These are phyloP conservation scores for Chiroxiphia lanceolata DNA, from an alignment of 2,797 vertebrate genomes.

Conservation along the genomic window DNA sequence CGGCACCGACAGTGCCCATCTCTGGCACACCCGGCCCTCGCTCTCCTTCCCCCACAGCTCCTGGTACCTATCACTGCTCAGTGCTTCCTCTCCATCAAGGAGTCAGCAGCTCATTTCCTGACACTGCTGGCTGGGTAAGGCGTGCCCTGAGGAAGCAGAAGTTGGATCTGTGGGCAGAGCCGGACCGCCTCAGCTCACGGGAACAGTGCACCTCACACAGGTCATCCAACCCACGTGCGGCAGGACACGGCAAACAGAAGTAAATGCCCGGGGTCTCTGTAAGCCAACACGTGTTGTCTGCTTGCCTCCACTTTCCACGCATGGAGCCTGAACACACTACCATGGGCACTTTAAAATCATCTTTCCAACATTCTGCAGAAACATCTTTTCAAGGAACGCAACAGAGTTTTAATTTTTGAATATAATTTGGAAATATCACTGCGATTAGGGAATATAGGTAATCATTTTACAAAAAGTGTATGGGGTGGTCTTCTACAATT, in stretches of 20 bases:
- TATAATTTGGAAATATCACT: not conserved
- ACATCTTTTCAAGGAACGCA: not conserved
- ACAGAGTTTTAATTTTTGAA: not conserved
- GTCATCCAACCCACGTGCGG: rapidly evolving
- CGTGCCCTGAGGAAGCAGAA: not conserved
- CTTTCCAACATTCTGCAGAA: not conserved
- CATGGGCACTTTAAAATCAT: not conserved
- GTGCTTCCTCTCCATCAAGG: rapidly evolving
- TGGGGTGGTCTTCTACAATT: not conserved
- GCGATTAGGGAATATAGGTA: not conserved
- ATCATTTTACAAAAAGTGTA: not conserved
- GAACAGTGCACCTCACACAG: not conserved
- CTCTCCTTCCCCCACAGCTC: not conserved
- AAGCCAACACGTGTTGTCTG: not conserved
- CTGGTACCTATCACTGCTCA: rapidly evolving
- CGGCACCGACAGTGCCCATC: not conserved
- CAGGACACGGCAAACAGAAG: rapidly evolving
- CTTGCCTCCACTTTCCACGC: rapidly evolving
- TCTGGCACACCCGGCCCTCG: rapidly evolving
- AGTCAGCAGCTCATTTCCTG: not conserved
- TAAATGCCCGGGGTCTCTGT: rapidly evolving
- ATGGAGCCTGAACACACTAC: not conserved
- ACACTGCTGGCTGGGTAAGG: not conserved
- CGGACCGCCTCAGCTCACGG: not conserved
- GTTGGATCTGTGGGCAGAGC: not conserved